Percentiles rank a stretch among this genome's conserved stretches.
These are phyloP conservation scores for Aromia moschata DNA, from an alignment of 2,888 invertebrate species.

Conservation along the genomic window DNA sequence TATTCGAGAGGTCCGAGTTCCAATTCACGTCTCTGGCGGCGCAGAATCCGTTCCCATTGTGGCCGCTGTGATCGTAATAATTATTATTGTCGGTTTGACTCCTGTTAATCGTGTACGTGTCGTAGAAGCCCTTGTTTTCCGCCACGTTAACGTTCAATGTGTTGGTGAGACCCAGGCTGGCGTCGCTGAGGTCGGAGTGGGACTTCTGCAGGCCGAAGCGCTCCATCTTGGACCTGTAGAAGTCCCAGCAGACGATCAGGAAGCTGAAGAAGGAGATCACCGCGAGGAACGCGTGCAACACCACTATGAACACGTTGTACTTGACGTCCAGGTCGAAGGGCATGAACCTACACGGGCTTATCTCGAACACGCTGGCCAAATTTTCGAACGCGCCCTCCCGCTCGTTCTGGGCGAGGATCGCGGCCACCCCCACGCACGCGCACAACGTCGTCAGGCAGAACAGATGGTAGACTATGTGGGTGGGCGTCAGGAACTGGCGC, in stretches of 20 bases:
- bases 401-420: constrained; percentile 62
- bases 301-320: constrained; percentile 65
- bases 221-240: constrained; percentile 50
- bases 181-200: constrained; percentile 60
- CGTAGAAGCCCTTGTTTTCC: constrained; percentile 53
- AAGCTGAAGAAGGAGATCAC: constrained; percentile 63
- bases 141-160: constrained; percentile 44
- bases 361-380: constrained; percentile 35
- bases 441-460: constrained; percentile 65
- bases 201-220: constrained; percentile 59
- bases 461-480: constrained; percentile 64
- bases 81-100: constrained; percentile 40
- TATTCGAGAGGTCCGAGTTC: constrained; percentile 58
- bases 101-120: constrained; percentile 56
- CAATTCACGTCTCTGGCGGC: constrained; percentile 41
- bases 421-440: constrained; percentile 66
- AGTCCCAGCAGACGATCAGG: constrained; percentile 57
- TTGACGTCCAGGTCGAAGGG: constrained; percentile 64
- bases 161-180: constrained; percentile 48
- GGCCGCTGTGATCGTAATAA: constrained; percentile 35
- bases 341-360: constrained; percentile 61
- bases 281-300: constrained; percentile 65
- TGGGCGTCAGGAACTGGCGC: constrained; percentile 59
- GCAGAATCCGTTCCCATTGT: too few species aligned
- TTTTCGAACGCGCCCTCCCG: constrained; percentile 20